Conservation (phyloP, 2,113 vertebrate genomes). For the Leucosticte australis region DNA sequence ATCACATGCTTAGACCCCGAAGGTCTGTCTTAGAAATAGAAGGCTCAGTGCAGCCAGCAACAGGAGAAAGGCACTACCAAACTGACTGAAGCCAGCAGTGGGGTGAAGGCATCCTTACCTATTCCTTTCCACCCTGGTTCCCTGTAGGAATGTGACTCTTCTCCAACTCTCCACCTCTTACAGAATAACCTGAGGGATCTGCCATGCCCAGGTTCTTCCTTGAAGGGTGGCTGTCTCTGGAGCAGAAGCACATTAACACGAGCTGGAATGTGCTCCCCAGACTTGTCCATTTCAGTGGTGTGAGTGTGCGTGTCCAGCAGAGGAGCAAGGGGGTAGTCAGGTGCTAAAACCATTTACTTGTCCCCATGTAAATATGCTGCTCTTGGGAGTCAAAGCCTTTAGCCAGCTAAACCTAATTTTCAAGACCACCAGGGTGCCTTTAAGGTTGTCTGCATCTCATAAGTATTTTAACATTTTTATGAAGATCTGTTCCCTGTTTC, state of each 20-base stretch:
- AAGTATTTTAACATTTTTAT: slow-evolving; percentile 32
- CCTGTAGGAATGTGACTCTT: background rate
- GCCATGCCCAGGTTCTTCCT: background rate
- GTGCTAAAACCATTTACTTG: background rate
- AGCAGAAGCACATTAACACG: background rate
- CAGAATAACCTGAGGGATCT: background rate
- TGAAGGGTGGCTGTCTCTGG: background rate
- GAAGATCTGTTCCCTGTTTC: background rate
- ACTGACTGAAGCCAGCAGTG: background rate
- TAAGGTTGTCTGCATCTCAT: background rate
- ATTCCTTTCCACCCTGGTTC: background rate
- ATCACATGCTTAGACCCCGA: background rate
- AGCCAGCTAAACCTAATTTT: slow-evolving; percentile 17
- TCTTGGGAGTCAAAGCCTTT: background rate
- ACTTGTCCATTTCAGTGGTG: background rate
- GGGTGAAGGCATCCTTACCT: background rate
- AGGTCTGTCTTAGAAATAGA: background rate
- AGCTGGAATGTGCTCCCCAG: background rate
- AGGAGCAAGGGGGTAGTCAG: background rate
- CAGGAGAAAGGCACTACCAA: background rate
- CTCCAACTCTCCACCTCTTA: background rate
- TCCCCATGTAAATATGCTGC: background rate
- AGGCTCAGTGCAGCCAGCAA: background rate
- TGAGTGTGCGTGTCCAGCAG: background rate
- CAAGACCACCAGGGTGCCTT: slow-evolving; percentile 24